A percentile compares a stretch with the other conserved stretches of the same genome.
Evolutionary conservation across 2,113 vertebrate genomes (phyloP).

Genomic region (Eclectus roratus): DNA sequence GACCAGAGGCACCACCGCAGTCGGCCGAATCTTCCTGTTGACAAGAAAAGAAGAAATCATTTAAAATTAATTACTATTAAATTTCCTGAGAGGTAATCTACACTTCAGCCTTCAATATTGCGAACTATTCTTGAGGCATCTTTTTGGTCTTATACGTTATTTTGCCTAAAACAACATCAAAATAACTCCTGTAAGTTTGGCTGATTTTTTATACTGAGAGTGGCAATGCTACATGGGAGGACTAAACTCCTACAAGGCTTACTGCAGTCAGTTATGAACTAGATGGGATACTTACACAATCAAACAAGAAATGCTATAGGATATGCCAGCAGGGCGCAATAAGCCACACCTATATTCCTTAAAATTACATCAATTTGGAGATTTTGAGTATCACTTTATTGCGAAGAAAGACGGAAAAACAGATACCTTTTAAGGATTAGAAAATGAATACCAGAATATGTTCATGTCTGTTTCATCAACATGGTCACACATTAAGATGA

Average conservation of each 20-base stretch:
- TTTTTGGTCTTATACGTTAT: background rate
- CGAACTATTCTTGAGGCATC: conserved; percentile 4
- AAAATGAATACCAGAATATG: background rate
- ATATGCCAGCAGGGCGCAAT: background rate
- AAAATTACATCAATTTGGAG: background rate
- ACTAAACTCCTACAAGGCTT: background rate
- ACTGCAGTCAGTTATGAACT: background rate
- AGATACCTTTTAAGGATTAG: background rate
- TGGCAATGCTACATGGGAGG: background rate
- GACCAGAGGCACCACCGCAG: conserved; percentile 87
- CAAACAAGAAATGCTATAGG: background rate
- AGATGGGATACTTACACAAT: background rate
- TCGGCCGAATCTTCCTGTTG: conserved; percentile 92
- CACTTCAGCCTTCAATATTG: background rate
- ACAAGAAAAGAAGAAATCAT: conserved; percentile 44
- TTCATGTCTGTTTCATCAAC: background rate
- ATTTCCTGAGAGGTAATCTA: background rate
- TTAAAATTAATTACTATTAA: background rate
- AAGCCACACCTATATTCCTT: background rate
- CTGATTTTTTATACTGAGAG: background rate
- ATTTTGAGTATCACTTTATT: background rate
- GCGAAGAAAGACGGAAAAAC: background rate
- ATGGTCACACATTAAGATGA: background rate
- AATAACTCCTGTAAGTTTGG: background rate
- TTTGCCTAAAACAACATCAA: background rate